These are phyloP conservation scores for Orientallactaga bullata DNA, from an alignment of 2,113 vertebrate species.

Conservation along the genomic window DNA sequence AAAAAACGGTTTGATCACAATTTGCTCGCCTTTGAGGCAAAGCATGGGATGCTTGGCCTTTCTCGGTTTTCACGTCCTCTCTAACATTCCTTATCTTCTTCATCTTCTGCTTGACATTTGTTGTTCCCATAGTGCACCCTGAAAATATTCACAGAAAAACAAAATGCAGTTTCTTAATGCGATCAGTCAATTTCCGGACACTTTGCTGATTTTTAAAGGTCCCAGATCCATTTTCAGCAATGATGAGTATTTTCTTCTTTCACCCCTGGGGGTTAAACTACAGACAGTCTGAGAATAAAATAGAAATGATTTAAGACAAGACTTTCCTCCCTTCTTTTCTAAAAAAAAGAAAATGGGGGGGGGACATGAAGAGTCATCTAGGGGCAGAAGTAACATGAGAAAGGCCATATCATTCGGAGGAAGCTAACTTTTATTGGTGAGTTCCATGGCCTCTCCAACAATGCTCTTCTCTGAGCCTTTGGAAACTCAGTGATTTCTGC, in stretches of 20 bases:
- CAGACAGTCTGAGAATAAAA: slow-evolving; percentile 11
- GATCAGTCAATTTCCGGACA: neutral
- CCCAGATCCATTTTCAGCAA: neutral
- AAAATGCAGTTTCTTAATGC: slow-evolving; percentile 20
- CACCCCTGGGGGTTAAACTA: neutral
- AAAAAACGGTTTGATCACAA: slow-evolving; percentile 85
- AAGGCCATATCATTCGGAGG: neutral
- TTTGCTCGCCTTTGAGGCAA: slow-evolving; percentile 78
- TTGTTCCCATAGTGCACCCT: slow-evolving; percentile 83
- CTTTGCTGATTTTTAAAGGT: slow-evolving; percentile 7
- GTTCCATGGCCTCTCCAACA: neutral
- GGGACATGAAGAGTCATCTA: neutral
- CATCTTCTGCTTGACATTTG: slow-evolving; percentile 84
- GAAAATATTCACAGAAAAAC: slow-evolving; percentile 50
- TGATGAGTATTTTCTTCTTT: neutral
- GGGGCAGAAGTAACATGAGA: neutral
- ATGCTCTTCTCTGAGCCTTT: neutral
- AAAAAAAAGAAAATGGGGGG: neutral
- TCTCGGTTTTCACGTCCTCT: slow-evolving; percentile 83
- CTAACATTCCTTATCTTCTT: slow-evolving; percentile 84
- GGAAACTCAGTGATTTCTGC: neutral
- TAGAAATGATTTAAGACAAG: neutral
- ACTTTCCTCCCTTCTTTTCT: neutral
- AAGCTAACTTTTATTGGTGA: neutral
- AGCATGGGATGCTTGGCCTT: slow-evolving; percentile 60